A percentile compares a stretch with the other conserved stretches of the same genome.
These are phyloP conservation scores for Eurytoma adleriae DNA, from an alignment of 2,888 invertebrate genomes.

Conservation along the genomic window DNA sequence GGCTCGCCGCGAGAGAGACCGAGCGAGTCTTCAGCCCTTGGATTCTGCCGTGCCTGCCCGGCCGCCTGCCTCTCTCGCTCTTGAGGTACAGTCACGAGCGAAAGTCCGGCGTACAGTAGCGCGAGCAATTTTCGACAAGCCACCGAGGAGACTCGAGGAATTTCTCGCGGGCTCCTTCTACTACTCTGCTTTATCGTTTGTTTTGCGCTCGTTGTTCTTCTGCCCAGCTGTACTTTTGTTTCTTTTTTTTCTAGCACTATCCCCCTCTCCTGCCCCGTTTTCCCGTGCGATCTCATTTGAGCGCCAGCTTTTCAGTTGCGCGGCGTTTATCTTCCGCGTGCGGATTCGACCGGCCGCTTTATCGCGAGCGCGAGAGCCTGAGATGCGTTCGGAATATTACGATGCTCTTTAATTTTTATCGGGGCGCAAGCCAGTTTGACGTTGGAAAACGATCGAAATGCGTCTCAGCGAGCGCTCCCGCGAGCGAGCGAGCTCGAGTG, in stretches of 20 bases:
- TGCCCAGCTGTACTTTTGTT: constrained; percentile 19
- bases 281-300: neutral
- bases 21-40: constrained; percentile 59
- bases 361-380: neutral
- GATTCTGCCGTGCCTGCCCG: constrained; percentile 32
- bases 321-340: too few relatives aligned
- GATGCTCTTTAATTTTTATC: neutral
- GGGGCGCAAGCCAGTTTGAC: neutral
- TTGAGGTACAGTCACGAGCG: constrained; percentile 25
- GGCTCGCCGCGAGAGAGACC: neutral
- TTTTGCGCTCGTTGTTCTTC: constrained; percentile 7
- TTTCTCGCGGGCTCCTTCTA: constrained; percentile 11
- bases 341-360: too few relatives aligned
- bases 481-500: too few relatives aligned
- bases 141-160: constrained; percentile 19
- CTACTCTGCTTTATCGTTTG: constrained; percentile 4
- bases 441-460: too few relatives aligned
- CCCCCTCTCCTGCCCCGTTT: constrained; percentile 5
- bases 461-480: too few relatives aligned
- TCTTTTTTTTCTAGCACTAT: constrained; percentile 49
- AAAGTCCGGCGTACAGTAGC: constrained; percentile 53
- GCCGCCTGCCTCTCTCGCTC: too few relatives aligned
- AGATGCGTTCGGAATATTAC: neutral
- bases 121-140: constrained; percentile 35
- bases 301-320: too few relatives aligned